These are phyloP conservation scores for Diogma glabrata DNA, from an alignment of 2,888 invertebrate genomes.

Conservation along the genomic window DNA sequence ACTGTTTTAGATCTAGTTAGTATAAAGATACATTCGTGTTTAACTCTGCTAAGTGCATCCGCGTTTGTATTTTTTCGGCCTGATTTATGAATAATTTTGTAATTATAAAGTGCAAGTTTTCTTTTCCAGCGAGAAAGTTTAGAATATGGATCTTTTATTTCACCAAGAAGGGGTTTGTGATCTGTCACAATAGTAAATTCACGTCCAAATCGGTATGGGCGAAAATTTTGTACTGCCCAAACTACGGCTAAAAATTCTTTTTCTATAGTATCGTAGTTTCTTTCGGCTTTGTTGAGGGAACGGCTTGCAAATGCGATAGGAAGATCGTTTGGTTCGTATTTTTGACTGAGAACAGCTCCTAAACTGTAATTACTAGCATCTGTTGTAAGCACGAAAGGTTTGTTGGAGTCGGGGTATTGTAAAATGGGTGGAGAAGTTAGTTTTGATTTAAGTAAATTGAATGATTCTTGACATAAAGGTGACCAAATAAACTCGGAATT, in stretches of 20 bases:
- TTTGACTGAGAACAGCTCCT: not conserved
- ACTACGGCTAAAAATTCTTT: constrained; percentile 16
- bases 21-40: not conserved
- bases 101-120: too few relatives aligned
- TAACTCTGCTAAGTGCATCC: not conserved
- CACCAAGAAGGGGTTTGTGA: not conserved
- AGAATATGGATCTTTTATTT: too few relatives aligned
- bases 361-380: not conserved
- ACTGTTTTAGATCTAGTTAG: not conserved
- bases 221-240: constrained; percentile 27
- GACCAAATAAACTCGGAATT: not conserved
- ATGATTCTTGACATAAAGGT: not conserved
- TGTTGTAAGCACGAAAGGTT: not conserved
- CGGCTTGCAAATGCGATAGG: constrained; percentile 24
- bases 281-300: too few relatives aligned
- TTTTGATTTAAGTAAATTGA: not conserved
- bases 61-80: not conserved
- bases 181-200: too few relatives aligned
- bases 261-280: constrained; percentile 30
- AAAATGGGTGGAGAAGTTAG: not conserved
- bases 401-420: too few relatives aligned
- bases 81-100: too few relatives aligned
- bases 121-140: too few relatives aligned
- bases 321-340: not conserved
- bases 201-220: constrained; percentile 31